phyloP scores from a whole-genome alignment of 2,113 vertebrate genomes.

The Dipodomys ordii region DNA sequence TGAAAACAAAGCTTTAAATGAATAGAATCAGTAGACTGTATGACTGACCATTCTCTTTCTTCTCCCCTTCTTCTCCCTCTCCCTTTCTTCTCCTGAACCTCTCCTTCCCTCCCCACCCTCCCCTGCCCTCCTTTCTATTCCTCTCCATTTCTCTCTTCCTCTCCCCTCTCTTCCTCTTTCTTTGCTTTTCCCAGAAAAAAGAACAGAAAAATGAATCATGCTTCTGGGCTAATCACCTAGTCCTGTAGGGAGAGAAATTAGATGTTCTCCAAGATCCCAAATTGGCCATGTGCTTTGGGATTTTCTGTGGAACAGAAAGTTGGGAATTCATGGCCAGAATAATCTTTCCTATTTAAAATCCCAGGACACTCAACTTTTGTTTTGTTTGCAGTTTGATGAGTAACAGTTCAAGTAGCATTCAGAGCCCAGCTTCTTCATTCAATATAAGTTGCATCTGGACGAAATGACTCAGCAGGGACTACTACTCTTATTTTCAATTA shows the following conservation, averaged over 20 bases:
- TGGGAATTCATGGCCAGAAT: neutral
- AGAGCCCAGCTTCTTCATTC: neutral
- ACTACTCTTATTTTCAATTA: neutral
- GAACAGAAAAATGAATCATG: neutral
- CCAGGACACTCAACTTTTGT: neutral
- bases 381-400: neutral
- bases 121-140: too few relatives aligned
- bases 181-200: neutral
- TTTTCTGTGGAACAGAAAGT: neutral
- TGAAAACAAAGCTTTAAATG: slow-evolving; percentile 1
- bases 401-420: neutral
- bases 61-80: neutral
- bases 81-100: neutral
- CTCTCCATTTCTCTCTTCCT: too few relatives aligned
- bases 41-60: neutral
- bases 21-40: neutral
- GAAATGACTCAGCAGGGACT: neutral
- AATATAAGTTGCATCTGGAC: neutral
- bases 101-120: neutral
- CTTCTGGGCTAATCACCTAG: neutral
- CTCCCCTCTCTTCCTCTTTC: fast-evolving
- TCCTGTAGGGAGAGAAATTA: neutral
- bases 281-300: too few relatives aligned
- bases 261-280: too few relatives aligned
- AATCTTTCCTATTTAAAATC: neutral